Conservation (phyloP, 35 echinoderm and acorn worm genomes). For the Eucidaris tribuloides region DNA sequence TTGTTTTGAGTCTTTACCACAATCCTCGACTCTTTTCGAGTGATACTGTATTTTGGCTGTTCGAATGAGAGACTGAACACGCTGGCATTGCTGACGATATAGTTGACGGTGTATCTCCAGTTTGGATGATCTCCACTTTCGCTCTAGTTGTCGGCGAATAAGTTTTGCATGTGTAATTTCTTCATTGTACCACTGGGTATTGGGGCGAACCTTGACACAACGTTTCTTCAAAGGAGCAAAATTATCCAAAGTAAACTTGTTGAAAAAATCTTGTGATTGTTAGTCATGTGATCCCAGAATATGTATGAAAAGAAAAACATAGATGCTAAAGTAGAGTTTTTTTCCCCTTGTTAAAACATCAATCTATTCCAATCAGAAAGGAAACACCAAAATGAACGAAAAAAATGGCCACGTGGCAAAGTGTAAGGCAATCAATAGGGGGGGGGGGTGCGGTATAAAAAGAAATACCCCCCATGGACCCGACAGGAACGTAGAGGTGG, state of each 20-base stretch:
- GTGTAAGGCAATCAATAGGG: too few relatives aligned
- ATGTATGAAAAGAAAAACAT: too few relatives aligned
- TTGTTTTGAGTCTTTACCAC: neutral
- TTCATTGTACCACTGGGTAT: neutral
- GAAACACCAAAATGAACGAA: too few relatives aligned
- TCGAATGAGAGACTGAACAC: slow-evolving; percentile 11
- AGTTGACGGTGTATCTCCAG: slow-evolving; percentile 38
- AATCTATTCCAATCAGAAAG: too few relatives aligned
- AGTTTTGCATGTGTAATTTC: slow-evolving; percentile 30
- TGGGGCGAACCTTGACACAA: slow-evolving; percentile 1
- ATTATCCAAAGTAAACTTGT: neutral
- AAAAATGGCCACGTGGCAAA: too few relatives aligned
- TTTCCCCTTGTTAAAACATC: too few relatives aligned
- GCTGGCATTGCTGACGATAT: slow-evolving; percentile 9
- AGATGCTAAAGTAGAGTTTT: too few relatives aligned
- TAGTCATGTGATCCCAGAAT: too few relatives aligned
- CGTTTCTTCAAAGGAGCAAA: slow-evolving; percentile 5
- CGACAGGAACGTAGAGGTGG: too few relatives aligned
- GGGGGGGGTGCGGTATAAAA: too few relatives aligned
- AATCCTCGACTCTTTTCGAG: neutral
- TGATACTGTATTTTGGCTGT: neutral
- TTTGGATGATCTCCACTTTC: slow-evolving; percentile 16
- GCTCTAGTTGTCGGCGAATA: slow-evolving; percentile 5
- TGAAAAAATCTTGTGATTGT: too few relatives aligned
- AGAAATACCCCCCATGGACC: too few relatives aligned